Evolutionary conservation across 2,888 invertebrate species (phyloP).

Genomic region (Eledone cirrhosa): DNA sequence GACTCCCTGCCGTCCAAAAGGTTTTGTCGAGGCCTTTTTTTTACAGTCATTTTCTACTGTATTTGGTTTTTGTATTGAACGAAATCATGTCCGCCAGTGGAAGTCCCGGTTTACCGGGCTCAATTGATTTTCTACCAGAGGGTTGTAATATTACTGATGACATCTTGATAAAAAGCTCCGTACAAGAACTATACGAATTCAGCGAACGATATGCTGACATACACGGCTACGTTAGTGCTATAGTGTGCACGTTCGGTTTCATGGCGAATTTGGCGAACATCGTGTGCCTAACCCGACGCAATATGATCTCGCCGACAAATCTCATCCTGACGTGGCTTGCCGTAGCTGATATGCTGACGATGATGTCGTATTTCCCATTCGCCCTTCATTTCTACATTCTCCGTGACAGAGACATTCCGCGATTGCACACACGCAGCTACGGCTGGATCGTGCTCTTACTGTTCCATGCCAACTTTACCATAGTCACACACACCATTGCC

Average conservation of each 20-base stretch:
- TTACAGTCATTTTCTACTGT: no score
- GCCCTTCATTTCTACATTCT: constrained; percentile 75
- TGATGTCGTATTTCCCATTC: constrained; percentile 88
- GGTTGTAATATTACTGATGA: constrained; percentile 4
- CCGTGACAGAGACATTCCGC: constrained; percentile 45
- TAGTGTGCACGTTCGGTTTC: constrained; percentile 90
- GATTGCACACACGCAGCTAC: constrained; percentile 55
- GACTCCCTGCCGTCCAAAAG: no score
- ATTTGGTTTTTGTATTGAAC: no score
- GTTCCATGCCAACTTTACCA: constrained; percentile 89
- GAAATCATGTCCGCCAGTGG: no score
- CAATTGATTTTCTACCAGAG: not conserved
- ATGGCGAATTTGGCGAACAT: constrained; percentile 91
- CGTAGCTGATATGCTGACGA: constrained; percentile 91
- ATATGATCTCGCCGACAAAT: constrained; percentile 92
- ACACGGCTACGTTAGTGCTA: constrained; percentile 86
- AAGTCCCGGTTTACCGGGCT: no score
- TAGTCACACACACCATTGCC: constrained; percentile 87
- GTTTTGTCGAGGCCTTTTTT: no score
- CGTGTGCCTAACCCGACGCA: constrained; percentile 85
- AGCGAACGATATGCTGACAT: constrained; percentile 64
- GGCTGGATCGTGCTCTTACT: constrained; percentile 67
- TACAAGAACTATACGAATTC: constrained; percentile 43
- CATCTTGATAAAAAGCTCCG: not conserved
- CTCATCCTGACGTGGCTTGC: constrained; percentile 83